Evolutionary conservation across 2,797 vertebrate species (phyloP).

Genomic region (Heterohyrax brucei): DNA sequence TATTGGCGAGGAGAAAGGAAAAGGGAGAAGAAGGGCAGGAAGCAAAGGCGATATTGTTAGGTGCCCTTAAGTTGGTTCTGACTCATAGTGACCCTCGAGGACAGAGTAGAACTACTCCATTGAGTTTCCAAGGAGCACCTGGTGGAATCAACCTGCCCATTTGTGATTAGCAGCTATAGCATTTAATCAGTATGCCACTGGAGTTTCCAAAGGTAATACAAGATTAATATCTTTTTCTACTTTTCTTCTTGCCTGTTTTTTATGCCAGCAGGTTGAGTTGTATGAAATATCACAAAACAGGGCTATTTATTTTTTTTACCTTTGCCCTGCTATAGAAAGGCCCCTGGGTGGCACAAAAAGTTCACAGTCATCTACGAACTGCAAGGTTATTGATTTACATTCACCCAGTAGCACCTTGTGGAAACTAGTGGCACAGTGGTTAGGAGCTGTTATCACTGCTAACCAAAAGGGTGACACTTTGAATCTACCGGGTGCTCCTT

Average conservation of each 20-base stretch:
- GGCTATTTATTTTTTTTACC: neutral
- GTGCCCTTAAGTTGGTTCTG: no score
- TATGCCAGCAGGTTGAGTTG: neutral
- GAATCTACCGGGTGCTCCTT: no score
- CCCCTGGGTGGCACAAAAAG: neutral
- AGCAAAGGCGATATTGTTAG: neutral
- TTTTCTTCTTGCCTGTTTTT: neutral
- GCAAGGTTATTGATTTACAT: neutral
- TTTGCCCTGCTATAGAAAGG: neutral
- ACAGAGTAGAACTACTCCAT: no score
- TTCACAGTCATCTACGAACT: neutral
- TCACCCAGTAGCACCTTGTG: neutral
- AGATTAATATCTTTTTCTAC: neutral
- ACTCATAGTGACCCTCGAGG: no score
- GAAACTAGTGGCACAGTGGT: no score
- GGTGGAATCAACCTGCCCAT: no score
- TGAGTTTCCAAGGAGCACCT: no score
- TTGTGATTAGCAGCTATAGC: no score
- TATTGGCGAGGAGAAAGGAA: neutral
- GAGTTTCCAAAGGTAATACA: neutral
- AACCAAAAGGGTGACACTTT: no score
- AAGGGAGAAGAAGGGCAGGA: neutral
- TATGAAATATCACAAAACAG: slow-evolving; percentile 38
- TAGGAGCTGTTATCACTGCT: no score
- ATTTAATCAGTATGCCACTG: no score